Percentiles rank a stretch among this genome's conserved stretches.
phyloP scores from a whole-genome alignment of 2,888 invertebrate species.

The Lasius fuliginosus region DNA sequence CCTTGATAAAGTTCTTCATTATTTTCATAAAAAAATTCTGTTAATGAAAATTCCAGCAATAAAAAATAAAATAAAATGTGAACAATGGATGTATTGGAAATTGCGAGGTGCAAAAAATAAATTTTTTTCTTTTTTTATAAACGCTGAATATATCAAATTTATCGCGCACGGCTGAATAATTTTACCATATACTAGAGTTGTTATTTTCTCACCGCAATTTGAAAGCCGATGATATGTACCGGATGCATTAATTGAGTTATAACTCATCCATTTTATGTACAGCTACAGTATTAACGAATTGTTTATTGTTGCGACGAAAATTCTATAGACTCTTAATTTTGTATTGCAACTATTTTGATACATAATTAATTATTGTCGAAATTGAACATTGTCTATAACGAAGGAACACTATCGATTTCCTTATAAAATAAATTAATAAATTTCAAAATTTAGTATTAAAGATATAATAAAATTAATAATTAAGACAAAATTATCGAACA shows the following conservation, averaged over 20 bases:
- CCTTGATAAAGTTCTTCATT: not conserved
- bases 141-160: slow-evolving; percentile 19
- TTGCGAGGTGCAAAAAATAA: slow-evolving; percentile 16
- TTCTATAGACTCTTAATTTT: slow-evolving; percentile 3
- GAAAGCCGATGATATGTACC: slow-evolving; percentile 26
- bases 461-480: slow-evolving; percentile 1
- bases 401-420: not conserved
- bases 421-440: not conserved
- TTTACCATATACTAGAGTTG: slow-evolving; percentile 25
- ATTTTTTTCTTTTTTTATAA: slow-evolving; percentile 10
- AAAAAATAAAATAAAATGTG: not conserved
- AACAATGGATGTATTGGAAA: not conserved
- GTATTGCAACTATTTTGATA: slow-evolving; percentile 1
- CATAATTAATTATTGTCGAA: not conserved
- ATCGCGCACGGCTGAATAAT: slow-evolving; percentile 24
- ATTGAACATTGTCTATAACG: not conserved
- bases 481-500: not conserved
- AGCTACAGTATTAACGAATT: slow-evolving; percentile 26
- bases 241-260: slow-evolving; percentile 32
- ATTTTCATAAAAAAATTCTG: not conserved
- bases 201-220: slow-evolving; percentile 34
- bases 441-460: not conserved
- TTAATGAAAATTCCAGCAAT: not conserved
- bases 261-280: not conserved
- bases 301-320: not conserved